Conservation (phyloP, 2,797 vertebrate genomes). For the Telmatherina bonti region DNA sequence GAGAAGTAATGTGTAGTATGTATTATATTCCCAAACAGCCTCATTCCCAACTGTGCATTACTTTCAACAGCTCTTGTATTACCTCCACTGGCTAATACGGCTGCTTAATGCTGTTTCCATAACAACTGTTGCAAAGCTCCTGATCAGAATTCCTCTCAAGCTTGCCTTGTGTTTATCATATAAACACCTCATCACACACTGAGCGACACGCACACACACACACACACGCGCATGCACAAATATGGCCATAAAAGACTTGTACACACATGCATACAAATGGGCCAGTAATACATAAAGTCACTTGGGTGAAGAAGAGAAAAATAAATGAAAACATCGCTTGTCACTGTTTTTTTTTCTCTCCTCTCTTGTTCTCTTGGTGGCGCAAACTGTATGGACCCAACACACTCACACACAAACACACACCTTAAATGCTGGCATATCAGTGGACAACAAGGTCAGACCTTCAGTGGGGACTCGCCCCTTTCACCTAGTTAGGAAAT, state of each 20-base stretch:
- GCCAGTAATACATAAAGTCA: slow-evolving; percentile 50
- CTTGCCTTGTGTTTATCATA: slow-evolving; percentile 81
- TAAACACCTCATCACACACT: slow-evolving; percentile 79
- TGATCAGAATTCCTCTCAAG: slow-evolving; percentile 84
- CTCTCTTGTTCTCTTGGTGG: slow-evolving; percentile 34
- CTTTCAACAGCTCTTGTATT: slow-evolving; percentile 81
- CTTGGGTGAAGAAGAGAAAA: slow-evolving; percentile 38
- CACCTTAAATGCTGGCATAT: slow-evolving; percentile 44
- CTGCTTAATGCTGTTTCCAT: slow-evolving; percentile 83
- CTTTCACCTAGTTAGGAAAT: slow-evolving; percentile 69
- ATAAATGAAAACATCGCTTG: slow-evolving; percentile 57
- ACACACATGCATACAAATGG: slow-evolving; percentile 70
- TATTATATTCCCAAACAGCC: slow-evolving; percentile 72
- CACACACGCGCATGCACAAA: slow-evolving; percentile 14
- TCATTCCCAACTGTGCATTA: slow-evolving; percentile 69
- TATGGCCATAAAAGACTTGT: slow-evolving; percentile 61
- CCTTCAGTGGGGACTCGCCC: slow-evolving; percentile 75
- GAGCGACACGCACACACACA: slow-evolving; percentile 67
- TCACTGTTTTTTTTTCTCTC: slow-evolving; percentile 42
- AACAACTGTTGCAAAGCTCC: slow-evolving; percentile 86
- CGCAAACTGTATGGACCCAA: slow-evolving; percentile 25
- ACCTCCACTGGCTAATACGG: slow-evolving; percentile 76
- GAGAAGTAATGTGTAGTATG: slow-evolving; percentile 70
- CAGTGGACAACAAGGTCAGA: slow-evolving; percentile 67
- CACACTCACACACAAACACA: slow-evolving; percentile 21